phyloP scores from a whole-genome alignment of 1,140 invertebrate genomes.

The Atta texana region DNA sequence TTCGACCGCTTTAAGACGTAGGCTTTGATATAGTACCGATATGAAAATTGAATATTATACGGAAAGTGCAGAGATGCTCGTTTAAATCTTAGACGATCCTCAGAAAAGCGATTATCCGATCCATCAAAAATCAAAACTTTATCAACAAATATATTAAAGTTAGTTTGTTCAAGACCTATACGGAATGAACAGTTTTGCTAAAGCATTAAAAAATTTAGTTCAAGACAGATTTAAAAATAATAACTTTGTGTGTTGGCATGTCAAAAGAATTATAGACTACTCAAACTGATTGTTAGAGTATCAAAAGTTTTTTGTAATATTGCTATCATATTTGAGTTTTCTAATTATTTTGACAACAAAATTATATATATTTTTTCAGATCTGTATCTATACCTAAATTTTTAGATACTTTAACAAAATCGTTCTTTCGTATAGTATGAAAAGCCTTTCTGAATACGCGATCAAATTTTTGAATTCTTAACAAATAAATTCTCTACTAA shows the following conservation, averaged over 20 bases:
- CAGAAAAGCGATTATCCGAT: slow-evolving; percentile 12
- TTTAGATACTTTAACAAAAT: no score
- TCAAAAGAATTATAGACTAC: no score
- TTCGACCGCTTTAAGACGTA: slow-evolving; percentile 48
- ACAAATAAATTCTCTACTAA: not conserved
- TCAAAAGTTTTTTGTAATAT: no score
- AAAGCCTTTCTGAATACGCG: not conserved
- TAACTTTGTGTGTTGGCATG: no score
- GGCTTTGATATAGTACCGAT: slow-evolving; percentile 36
- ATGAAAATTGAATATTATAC: slow-evolving; percentile 28
- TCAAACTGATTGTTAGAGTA: no score
- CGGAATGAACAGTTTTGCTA: no score
- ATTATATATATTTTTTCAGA: no score
- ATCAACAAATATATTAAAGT: not conserved
- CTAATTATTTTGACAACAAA: no score
- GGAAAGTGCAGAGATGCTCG: slow-evolving; percentile 15
- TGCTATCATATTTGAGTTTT: no score
- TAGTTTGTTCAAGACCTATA: not conserved
- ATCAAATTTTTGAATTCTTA: not conserved
- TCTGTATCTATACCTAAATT: no score
- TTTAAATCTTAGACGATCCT: slow-evolving; percentile 1
- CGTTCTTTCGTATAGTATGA: not conserved
- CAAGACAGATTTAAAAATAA: no score
- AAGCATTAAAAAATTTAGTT: no score
- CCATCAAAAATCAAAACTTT: not conserved